These are phyloP conservation scores for Anodontia alba DNA, from an alignment of 2,888 invertebrate species.

Conservation along the genomic window DNA sequence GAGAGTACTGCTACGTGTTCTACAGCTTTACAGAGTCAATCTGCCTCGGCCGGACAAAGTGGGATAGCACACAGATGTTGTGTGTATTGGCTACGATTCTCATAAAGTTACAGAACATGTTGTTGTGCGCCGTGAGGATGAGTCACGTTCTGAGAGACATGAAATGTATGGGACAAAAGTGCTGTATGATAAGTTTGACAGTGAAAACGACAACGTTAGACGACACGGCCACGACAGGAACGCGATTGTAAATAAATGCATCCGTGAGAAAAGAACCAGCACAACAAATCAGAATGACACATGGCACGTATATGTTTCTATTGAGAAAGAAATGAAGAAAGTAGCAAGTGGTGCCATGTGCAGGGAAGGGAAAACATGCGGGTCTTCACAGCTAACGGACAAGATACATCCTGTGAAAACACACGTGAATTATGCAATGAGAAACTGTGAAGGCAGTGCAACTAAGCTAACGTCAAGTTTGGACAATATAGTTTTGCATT, in stretches of 20 bases:
- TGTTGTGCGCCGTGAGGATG: constrained; percentile 9
- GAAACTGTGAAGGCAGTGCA: not conserved
- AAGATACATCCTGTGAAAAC: constrained; percentile 14
- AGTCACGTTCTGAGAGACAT: constrained; percentile 12
- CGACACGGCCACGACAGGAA: constrained; percentile 26
- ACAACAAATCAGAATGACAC: constrained; percentile 31
- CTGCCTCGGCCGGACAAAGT: constrained; percentile 1
- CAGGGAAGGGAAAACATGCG: not conserved
- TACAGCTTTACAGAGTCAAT: constrained; percentile 7
- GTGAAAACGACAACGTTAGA: not conserved
- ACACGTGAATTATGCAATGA: constrained; percentile 14
- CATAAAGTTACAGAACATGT: constrained; percentile 17
- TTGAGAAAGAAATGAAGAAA: constrained; percentile 18
- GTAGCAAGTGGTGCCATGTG: not conserved
- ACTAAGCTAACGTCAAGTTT: not conserved
- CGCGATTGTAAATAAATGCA: constrained; percentile 21
- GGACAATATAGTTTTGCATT: not conserved
- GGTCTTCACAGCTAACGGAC: constrained; percentile 3
- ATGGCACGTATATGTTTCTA: constrained; percentile 19
- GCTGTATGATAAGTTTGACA: constrained; percentile 24
- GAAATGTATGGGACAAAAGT: constrained; percentile 20
- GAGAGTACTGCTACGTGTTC: not conserved
- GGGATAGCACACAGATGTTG: constrained; percentile 25
- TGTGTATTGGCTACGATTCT: constrained; percentile 19
- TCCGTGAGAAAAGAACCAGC: constrained; percentile 3